Evolutionary conservation across 1,140 invertebrate genomes (phyloP).

Genomic region (Solenopsis invicta): DNA sequence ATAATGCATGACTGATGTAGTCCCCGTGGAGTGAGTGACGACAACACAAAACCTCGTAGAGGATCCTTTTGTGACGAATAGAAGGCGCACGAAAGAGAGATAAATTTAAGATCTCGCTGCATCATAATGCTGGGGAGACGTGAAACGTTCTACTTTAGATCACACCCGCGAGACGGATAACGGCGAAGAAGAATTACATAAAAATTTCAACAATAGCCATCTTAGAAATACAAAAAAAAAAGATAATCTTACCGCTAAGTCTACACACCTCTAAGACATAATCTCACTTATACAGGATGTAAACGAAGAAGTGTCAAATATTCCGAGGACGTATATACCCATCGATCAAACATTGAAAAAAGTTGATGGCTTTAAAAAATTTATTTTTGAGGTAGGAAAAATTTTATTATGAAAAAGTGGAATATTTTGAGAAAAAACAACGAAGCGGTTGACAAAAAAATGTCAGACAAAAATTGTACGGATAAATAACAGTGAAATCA

Average conservation of each 20-base stretch:
- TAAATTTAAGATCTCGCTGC: constrained; percentile 25
- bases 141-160: constrained; percentile 15
- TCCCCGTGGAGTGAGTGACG: neutral
- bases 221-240: neutral
- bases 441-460: no score
- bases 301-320: no score
- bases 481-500: no score
- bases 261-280: neutral
- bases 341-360: no score
- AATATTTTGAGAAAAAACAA: no score
- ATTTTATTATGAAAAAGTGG: no score
- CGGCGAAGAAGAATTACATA: neutral
- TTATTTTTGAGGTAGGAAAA: no score
- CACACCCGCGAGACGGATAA: neutral
- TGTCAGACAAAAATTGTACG: no score
- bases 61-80: constrained; percentile 34
- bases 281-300: neutral
- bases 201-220: neutral
- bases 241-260: neutral
- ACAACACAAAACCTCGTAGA: constrained; percentile 21
- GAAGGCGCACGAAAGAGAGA: neutral
- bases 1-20: constrained; percentile 51
- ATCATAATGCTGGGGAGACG: constrained; percentile 6
- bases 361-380: no score
- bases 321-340: no score